phyloP scores from a whole-genome alignment of 1,140 invertebrate species.

The Physella acuta region DNA sequence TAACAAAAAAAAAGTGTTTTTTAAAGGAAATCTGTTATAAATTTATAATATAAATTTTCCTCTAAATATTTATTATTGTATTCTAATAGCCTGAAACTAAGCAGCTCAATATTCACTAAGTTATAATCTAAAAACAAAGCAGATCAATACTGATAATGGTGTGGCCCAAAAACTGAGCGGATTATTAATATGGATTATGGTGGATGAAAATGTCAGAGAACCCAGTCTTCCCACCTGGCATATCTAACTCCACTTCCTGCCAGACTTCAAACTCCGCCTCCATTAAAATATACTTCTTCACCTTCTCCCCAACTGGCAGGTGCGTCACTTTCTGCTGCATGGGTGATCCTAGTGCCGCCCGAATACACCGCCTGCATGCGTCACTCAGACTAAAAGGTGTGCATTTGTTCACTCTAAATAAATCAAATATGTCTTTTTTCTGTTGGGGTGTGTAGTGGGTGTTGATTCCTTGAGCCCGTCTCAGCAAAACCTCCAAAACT shows the following conservation, averaged over 20 bases:
- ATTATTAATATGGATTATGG: background rate
- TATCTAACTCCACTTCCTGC: conserved; percentile 25
- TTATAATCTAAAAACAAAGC: too few species aligned
- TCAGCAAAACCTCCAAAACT: conserved; percentile 40
- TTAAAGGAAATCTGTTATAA: too few species aligned
- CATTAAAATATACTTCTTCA: conserved; percentile 50
- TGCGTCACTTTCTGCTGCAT: conserved; percentile 35
- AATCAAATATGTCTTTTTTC: conserved; percentile 38
- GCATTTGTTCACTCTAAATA: conserved; percentile 37
- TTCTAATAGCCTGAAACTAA: too few species aligned
- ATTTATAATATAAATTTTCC: too few species aligned
- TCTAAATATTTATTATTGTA: too few species aligned
- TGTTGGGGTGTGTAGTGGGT: conserved; percentile 36
- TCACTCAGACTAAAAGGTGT: conserved; percentile 41
- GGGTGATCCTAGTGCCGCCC: conserved; percentile 35
- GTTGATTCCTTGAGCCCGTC: conserved; percentile 35
- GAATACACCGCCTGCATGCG: conserved; percentile 40
- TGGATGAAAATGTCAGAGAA: conserved; percentile 18
- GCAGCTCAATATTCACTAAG: too few species aligned
- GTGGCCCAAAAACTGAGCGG: too few species aligned
- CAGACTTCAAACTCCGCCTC: conserved; percentile 34
- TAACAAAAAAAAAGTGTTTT: too few species aligned
- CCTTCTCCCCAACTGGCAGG: conserved; percentile 40
- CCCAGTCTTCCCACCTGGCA: conserved; percentile 19
- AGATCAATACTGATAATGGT: too few species aligned